Conservation (phyloP, 2,113 vertebrate species). For the Corapipo altera region DNA sequence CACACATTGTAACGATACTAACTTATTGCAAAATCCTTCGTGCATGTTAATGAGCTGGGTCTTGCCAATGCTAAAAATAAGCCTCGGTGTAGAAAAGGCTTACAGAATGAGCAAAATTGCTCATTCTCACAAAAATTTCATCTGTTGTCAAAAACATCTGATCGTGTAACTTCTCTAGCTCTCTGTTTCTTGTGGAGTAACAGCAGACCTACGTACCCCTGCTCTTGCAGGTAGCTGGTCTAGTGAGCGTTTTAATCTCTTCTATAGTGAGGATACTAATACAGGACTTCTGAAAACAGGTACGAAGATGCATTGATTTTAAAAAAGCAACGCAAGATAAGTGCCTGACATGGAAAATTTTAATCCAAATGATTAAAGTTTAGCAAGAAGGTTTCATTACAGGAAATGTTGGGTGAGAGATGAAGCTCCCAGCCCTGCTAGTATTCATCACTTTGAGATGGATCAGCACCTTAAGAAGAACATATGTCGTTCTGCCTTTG, state of each 20-base stretch:
- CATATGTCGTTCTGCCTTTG: neutral
- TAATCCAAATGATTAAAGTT: neutral
- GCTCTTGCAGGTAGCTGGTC: neutral
- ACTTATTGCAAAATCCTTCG: neutral
- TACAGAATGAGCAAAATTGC: neutral
- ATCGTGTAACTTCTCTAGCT: neutral
- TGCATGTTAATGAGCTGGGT: neutral
- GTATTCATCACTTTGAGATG: neutral
- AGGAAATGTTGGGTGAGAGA: neutral
- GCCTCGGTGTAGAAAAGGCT: neutral
- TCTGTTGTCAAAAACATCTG: neutral
- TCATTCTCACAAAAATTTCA: neutral
- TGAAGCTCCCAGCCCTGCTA: neutral
- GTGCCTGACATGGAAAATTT: neutral
- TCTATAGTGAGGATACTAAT: neutral
- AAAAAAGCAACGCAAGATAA: neutral
- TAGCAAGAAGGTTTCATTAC: neutral
- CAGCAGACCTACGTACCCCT: neutral
- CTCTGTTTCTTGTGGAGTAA: neutral
- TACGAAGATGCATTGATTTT: neutral
- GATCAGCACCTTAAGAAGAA: neutral
- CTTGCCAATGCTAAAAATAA: neutral
- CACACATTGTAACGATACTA: rapidly evolving
- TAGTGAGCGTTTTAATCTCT: neutral
- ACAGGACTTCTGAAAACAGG: neutral